Conservation (phyloP, 2,113 vertebrate genomes). For the Ammodytes marinus region DNA sequence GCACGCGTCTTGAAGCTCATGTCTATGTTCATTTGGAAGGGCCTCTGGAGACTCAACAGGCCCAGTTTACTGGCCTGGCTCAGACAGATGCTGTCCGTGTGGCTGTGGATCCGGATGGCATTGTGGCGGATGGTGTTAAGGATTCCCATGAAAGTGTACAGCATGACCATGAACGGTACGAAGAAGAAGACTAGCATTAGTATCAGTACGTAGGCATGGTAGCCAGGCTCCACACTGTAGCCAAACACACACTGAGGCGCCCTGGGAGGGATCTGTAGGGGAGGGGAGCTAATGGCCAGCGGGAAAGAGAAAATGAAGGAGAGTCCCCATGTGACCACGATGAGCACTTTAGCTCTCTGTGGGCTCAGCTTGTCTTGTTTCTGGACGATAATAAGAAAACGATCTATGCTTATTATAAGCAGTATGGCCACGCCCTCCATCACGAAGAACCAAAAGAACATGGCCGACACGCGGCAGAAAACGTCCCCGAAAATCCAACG, state of each 20-base stretch:
- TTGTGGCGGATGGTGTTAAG: conserved; percentile 97
- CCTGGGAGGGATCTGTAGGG: conserved; percentile 90
- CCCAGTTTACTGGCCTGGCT: conserved; percentile 97
- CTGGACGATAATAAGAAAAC: conserved; percentile 98
- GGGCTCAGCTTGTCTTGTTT: conserved; percentile 97
- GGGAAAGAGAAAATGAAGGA: conserved; percentile 94
- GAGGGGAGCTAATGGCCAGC: conserved; percentile 90
- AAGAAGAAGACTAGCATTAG: conserved; percentile 94
- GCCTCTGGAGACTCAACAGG: conserved; percentile 95
- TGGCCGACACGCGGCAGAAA: conserved; percentile 94
- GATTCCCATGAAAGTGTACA: conserved; percentile 97
- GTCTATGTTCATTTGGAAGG: conserved; percentile 97
- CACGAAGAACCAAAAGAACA: conserved; percentile 98
- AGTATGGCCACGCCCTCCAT: conserved; percentile 95
- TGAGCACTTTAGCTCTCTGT: conserved; percentile 93
- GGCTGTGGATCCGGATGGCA: conserved; percentile 94
- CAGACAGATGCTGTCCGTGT: conserved; percentile 94
- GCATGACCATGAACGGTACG: conserved; percentile 93
- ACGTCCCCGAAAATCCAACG: conserved; percentile 93
- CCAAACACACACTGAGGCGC: conserved; percentile 97
- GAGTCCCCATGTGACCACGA: conserved; percentile 91
- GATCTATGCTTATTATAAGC: conserved; percentile 97
- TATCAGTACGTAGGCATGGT: conserved; percentile 92
- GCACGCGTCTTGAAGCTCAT: conserved; percentile 99
- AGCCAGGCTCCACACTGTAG: conserved; percentile 89